Base-by-base conservation (phyloP, 1,140 invertebrate species). In the Ceratosolen fusciceps region DNA sequence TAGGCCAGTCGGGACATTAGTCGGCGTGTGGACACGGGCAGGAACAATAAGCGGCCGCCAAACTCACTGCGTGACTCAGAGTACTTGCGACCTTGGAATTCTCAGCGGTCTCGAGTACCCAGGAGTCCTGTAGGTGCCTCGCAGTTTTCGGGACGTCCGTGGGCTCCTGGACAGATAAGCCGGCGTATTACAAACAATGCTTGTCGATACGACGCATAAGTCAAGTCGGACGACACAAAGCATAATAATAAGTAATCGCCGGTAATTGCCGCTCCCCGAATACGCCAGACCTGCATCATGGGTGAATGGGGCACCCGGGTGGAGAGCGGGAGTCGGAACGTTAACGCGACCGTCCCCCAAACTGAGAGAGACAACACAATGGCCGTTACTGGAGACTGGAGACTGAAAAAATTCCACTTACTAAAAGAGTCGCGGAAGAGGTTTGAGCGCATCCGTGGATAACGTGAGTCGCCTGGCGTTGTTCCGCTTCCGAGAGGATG, bases 71-170 rank as follows among this genome's bases (percentile, higher is more conserved):
- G 37, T 86, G 82, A 0, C 54, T 56, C 9, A 74, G 58, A 9
- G 76, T 24, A 0, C 84, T 68, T 24, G 83, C 82, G 24, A 79
- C 79, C 68, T 81, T 80, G 2, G 83, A 83, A 1, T 31, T 54
- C 1, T 73, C n/a, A 12, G 80, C 83, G 0, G 80, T 80, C 19
- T 74, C 80, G 1, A 88, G 84, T n/a, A 90, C 8, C 88, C 88
- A 90, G 0, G 82, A 85, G n/a, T 87, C 74, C 0, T 72, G 84
- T 21, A 89, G 87, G 79, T 90, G 88, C 9, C 84, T 83, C 8
- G 81, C 85, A 5, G 77, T 81, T 65, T 84, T 87, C 12, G 88
- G 83, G 26, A 86, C 56, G 10, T 81, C 79, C 7, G 47, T 73
- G 1, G 65, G 56, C 24, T 85, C 82, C 87, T 89, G 75, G 26